Base-by-base conservation (phyloP, 2,888 invertebrate genomes). In the Dexiosoma caninum region DNA sequence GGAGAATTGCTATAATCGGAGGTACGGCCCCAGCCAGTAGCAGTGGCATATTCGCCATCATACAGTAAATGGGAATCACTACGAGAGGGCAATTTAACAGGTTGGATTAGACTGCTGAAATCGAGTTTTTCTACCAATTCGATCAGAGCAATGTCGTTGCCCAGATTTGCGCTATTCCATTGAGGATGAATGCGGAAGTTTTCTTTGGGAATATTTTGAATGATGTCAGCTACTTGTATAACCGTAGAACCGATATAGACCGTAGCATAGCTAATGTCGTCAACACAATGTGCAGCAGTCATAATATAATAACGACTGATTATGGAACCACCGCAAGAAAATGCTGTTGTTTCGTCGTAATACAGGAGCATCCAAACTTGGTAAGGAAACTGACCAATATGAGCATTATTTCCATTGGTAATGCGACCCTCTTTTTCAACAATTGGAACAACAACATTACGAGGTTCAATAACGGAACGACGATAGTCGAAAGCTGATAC, bases 101-200 rank as follows among this genome's bases (percentile, higher is more conserved):
- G 77, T 62, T 84, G 83, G 6, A 86, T 84, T n/a, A 10, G 1
- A 4, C 27, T 2, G 19, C n/a, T n/a, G n/a, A n/a, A n/a, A n/a
- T n/a, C n/a, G n/a, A n/a, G n/a, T n/a, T n/a, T n/a, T n/a, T n/a
- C n/a, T n/a, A n/a, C n/a, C n/a, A n/a, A n/a, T n/a, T n/a, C n/a
- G n/a, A 89, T 86, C 64, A 89, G 77, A 0, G 88, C 85, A 55
- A 89, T 89, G 51, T 89, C 89, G 75, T 89, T 86, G 14, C 60
- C 62, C 70, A 86, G 53, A 7, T 81, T 49, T 0, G 7, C 9
- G 1, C 83, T 78, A 78, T 86, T 85, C 76, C 84, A 88, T 32
- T 84, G 84, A 59, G 88, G 85, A 72, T 92, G 91, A 12, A 90
- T 87, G 71, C 88, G 87, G 14, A 86, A 81, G 69, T 86, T 78